Evolutionary conservation across 1,140 invertebrate genomes (phyloP).

Genomic region (Berghia stephanieae): DNA sequence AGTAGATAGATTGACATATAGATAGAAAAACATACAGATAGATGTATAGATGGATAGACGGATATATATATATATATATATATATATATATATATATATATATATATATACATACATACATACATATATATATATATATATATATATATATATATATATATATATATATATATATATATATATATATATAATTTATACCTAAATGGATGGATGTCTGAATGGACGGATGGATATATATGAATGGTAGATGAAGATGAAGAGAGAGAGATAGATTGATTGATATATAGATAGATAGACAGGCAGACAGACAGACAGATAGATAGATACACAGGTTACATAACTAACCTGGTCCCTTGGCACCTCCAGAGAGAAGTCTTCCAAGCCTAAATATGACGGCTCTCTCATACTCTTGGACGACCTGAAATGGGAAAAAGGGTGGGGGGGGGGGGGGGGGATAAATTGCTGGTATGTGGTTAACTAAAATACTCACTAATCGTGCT

Average conservation of each 20-base stretch:
- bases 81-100: not conserved
- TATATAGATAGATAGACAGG: slow-evolving; percentile 12
- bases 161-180: not conserved
- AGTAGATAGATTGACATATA: too few relatives aligned
- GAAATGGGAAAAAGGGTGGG: too few relatives aligned
- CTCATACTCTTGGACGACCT: slow-evolving; percentile 66
- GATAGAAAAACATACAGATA: too few relatives aligned
- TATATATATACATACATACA: not conserved
- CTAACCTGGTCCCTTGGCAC: slow-evolving; percentile 82
- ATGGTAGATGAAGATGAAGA: not conserved
- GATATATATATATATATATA: too few relatives aligned
- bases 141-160: slow-evolving; percentile 6
- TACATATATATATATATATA: not conserved
- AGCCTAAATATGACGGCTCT: slow-evolving; percentile 71
- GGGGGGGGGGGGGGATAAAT: too few relatives aligned
- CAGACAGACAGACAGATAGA: too few relatives aligned
- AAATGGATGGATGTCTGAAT: not conserved
- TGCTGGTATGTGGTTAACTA: too few relatives aligned
- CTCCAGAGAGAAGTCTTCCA: slow-evolving; percentile 75
- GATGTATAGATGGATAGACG: too few relatives aligned
- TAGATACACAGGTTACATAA: too few relatives aligned
- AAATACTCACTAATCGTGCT: too few relatives aligned
- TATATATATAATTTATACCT: not conserved
- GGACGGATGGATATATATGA: not conserved
- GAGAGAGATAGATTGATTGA: not conserved